Percentiles rank a stretch among this genome's conserved stretches.
phyloP scores from a whole-genome alignment of 1,140 invertebrate species.

The Procambarus virginalis region DNA sequence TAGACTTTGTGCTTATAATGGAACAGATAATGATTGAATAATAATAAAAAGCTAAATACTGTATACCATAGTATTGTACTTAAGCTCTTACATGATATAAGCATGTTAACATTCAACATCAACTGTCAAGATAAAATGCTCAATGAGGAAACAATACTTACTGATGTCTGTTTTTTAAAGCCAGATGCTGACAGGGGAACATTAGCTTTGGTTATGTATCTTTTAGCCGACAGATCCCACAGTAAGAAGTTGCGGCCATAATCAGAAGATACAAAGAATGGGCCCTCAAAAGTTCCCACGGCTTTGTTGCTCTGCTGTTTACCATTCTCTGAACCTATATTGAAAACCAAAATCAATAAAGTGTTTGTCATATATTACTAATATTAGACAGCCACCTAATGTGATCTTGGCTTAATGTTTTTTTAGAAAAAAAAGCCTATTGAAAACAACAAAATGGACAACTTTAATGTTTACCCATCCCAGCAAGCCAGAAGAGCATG shows the following conservation, averaged over 20 bases:
- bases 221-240: constrained; percentile 59
- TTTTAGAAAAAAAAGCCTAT: not conserved
- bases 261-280: constrained; percentile 64
- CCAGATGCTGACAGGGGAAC: constrained; percentile 17
- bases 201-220: constrained; percentile 42
- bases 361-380: not conserved
- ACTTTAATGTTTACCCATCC: too few species aligned
- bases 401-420: not conserved
- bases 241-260: constrained; percentile 53
- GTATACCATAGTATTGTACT: too few species aligned
- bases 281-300: not conserved
- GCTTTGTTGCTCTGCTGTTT: not conserved
- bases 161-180: constrained; percentile 18
- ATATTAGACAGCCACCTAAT: not conserved
- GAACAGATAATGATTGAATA: too few species aligned
- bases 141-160: not conserved
- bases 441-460: too few species aligned
- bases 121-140: too few species aligned
- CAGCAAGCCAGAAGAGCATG: too few species aligned
- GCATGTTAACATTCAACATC: too few species aligned
- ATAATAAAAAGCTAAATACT: too few species aligned
- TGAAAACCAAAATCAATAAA: not conserved
- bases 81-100: too few species aligned
- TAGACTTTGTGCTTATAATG: too few species aligned
- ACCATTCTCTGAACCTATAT: not conserved